Conservation (phyloP, 2,113 vertebrate species). For the Callipepla californica region DNA sequence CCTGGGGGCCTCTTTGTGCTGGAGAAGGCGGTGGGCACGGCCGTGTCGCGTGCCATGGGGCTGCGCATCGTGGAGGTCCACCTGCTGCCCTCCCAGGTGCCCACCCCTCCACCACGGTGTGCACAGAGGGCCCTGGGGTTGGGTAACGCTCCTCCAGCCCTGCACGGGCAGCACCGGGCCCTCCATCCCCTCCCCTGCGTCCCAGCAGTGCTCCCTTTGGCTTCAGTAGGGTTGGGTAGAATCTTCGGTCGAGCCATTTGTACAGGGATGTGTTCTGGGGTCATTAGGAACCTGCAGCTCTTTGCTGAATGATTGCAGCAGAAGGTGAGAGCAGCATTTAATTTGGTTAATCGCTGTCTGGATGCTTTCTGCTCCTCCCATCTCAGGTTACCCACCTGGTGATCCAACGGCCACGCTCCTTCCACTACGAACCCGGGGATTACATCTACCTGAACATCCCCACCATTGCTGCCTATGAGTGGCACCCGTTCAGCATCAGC, state of each 20-base stretch:
- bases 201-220: not conserved
- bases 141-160: fast-evolving
- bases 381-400: constrained; percentile 91
- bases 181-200: not conserved
- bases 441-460: constrained; percentile 93
- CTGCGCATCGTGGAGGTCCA: constrained; percentile 86
- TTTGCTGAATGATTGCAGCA: fast-evolving
- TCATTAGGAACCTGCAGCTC: fast-evolving
- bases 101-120: not conserved
- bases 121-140: too few species aligned
- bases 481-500: constrained; percentile 96
- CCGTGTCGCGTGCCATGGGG: constrained; percentile 74
- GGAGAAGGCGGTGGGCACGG: constrained; percentile 85
- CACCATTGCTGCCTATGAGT: constrained; percentile 87
- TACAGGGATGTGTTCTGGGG: fast-evolving
- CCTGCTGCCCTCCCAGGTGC: constrained; percentile 90
- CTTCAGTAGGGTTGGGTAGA: not conserved
- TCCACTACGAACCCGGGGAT: constrained; percentile 90
- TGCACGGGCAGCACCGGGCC: fast-evolving
- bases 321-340: fast-evolving
- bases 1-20: constrained; percentile 84
- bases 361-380: not conserved
- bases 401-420: constrained; percentile 84
- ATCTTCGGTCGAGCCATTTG: fast-evolving
- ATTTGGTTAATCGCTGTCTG: not conserved